phyloP scores from a whole-genome alignment of 2,888 invertebrate species.

The Teleogryllus oceanicus region DNA sequence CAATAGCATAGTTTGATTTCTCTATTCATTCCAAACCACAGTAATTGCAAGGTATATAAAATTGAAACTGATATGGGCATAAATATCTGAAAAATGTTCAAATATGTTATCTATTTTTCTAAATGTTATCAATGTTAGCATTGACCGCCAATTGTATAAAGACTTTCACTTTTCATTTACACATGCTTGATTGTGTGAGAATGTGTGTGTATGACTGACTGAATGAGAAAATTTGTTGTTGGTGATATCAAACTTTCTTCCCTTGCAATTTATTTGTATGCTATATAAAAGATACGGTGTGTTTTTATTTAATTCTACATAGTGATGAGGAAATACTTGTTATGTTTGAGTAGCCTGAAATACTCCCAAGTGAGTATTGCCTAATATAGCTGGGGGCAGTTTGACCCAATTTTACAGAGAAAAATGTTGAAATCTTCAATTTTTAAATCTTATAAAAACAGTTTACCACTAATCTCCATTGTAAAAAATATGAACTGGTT shows the following conservation, averaged over 20 bases:
- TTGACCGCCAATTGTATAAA: constrained; percentile 18
- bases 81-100: constrained; percentile 21
- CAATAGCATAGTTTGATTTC: background rate
- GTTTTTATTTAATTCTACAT: background rate
- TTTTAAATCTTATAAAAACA: background rate
- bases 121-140: constrained; percentile 26
- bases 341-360: constrained; percentile 11
- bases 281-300: background rate
- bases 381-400: background rate
- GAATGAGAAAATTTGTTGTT: background rate
- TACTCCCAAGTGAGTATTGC: background rate
- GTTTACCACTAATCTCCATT: background rate
- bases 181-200: constrained; percentile 3
- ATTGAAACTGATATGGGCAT: constrained; percentile 28
- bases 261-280: constrained; percentile 11
- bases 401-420: background rate
- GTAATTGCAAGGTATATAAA: constrained; percentile 32
- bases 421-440: background rate
- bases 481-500: background rate
- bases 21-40: constrained; percentile 29
- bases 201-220: background rate
- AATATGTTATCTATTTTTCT: constrained; percentile 30
- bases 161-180: background rate
- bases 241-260: constrained; percentile 4
- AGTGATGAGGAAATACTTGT: background rate